Conservation (phyloP, 2,888 invertebrate genomes). For the Torymus auratus region DNA sequence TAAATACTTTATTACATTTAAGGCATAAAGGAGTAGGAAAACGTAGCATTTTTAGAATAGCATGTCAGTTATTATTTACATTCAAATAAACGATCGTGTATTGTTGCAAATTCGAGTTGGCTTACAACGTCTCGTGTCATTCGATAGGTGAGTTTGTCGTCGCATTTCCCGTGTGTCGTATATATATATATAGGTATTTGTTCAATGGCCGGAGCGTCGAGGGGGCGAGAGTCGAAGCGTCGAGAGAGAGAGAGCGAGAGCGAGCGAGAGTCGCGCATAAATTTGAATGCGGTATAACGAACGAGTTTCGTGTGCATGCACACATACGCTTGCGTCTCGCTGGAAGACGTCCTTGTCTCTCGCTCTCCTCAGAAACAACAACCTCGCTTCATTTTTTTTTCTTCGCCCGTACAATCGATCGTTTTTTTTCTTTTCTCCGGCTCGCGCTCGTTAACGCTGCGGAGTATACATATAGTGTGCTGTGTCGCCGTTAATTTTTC, state of each 20-base stretch:
- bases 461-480: background rate
- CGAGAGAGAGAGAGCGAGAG: no score
- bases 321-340: no score
- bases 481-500: constrained; percentile 5
- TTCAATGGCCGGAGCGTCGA: background rate
- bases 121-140: constrained; percentile 63
- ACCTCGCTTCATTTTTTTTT: background rate
- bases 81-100: constrained; percentile 74
- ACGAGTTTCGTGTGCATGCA: no score
- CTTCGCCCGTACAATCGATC: background rate
- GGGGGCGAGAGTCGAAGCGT: no score
- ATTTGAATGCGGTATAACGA: no score
- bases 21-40: constrained; percentile 55
- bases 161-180: background rate
- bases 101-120: constrained; percentile 74
- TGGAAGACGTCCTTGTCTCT: no score
- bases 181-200: background rate
- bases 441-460: constrained; percentile 5
- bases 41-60: constrained; percentile 50
- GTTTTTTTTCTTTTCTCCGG: background rate
- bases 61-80: constrained; percentile 58
- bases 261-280: no score
- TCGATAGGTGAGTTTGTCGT: constrained; percentile 16
- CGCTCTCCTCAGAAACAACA: background rate
- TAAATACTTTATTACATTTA: constrained; percentile 53